Evolutionary conservation across 2,888 invertebrate genomes (phyloP).

Genomic region (Schizaphis graminum): DNA sequence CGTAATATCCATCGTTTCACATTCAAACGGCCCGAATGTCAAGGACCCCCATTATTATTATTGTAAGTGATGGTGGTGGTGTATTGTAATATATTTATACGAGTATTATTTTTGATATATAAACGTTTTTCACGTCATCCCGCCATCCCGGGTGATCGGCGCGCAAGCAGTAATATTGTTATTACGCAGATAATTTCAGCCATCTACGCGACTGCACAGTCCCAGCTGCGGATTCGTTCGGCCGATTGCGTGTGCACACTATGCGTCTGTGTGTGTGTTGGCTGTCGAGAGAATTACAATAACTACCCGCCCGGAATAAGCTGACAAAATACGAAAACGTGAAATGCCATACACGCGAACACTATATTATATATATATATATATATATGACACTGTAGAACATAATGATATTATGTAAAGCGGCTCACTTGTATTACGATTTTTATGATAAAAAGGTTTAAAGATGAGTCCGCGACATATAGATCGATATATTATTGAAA

Average conservation of each 20-base stretch:
- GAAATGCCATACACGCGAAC: not conserved
- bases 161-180: not conserved
- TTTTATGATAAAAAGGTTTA: not conserved
- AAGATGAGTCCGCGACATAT: not conserved
- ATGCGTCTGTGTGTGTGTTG: not conserved
- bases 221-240: not conserved
- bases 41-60: not conserved
- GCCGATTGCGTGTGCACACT: not conserved
- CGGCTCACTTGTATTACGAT: not conserved
- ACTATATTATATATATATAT: not conserved
- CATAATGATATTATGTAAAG: not conserved
- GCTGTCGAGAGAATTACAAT: not conserved
- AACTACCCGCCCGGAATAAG: not conserved
- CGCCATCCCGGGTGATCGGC: not conserved
- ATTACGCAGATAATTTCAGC: not conserved
- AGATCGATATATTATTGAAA: not conserved
- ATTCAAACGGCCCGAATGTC: not conserved
- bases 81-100: not conserved
- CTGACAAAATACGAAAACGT: slow-evolving; percentile 1
- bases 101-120: not conserved
- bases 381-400: not conserved
- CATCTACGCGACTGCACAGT: not conserved
- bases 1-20: not conserved
- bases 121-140: not conserved
- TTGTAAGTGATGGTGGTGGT: not conserved